Base-by-base conservation (phyloP, 2,113 vertebrate species). In the Leptosomus discolor region DNA sequence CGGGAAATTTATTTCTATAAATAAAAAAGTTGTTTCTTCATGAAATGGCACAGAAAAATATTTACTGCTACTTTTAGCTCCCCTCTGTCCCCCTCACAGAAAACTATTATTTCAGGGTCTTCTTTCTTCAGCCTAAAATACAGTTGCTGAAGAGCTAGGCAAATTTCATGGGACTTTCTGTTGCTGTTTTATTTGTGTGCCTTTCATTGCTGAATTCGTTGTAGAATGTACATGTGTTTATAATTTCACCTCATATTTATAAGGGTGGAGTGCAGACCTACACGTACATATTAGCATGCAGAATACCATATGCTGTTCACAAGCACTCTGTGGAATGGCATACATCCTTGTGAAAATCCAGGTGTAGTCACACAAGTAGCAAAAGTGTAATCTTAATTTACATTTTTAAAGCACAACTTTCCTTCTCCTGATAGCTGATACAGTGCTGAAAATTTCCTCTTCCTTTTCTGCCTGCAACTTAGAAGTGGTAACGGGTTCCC, bases 11-110 rank as follows among this genome's bases (percentile, higher is more conserved):
- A 53, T 30, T 15, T 15, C 19, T 67, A 30, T 21, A 90, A 74
- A 53, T 39, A 32, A 5, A 82, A 43, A 45, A 68, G 1, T 6
- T 65, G 9, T 75, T 90, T 71, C 54, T 69, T 73, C 48, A 58
- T 30, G 6, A 87, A 77, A 80, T 7, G 5, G 9, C 15, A 81
- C 3, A 43, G 11, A n/a, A 54, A 45, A 79, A 84, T 26, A 36
- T 5, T 15, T 15, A 30, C 2, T 4, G 3, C 7, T 57, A 34
- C 7, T 53, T 68, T 56, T 18, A 60, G 16, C 5, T 4, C 1
- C 2, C 7, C 5, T 2, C 27, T 39, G n/a, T n/a, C 16, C 12
- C 3, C 15, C 18, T 67, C n/a, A 74, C 6, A 78, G 14, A 48
- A 81, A 70, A 3, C 8, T 68, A 30, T 17, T 11, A 74, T 64